A percentile compares a stretch with the other conserved stretches of the same genome.
phyloP scores from a whole-genome alignment of 2,797 vertebrate species.

The Hemibagrus guttatus region DNA sequence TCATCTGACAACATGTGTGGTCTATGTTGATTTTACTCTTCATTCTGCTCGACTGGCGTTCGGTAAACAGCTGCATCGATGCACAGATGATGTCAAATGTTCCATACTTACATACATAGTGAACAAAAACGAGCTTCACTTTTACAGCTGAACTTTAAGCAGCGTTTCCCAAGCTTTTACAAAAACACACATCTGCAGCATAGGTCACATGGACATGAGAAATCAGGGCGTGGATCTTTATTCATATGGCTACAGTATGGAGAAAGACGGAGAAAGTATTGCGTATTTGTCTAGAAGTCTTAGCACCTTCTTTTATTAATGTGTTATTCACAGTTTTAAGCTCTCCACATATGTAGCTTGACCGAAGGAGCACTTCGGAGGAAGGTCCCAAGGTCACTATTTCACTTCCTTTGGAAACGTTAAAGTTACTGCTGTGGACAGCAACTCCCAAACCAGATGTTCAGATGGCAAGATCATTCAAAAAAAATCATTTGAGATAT shows the following conservation, averaged over 20 bases:
- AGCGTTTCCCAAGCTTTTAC: constrained; percentile 24
- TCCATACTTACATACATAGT: constrained; percentile 38
- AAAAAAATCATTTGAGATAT: constrained; percentile 20
- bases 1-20: constrained; percentile 44
- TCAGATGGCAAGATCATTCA: constrained; percentile 59
- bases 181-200: constrained; percentile 27
- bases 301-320: constrained; percentile 16
- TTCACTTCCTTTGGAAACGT: constrained; percentile 58
- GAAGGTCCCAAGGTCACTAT: constrained; percentile 41
- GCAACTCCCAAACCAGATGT: constrained; percentile 69
- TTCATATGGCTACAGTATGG: constrained; percentile 29
- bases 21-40: constrained; percentile 38
- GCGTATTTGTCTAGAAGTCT: constrained; percentile 8
- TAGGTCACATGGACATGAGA: constrained; percentile 31
- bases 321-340: constrained; percentile 17
- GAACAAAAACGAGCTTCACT: constrained; percentile 14
- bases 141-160: constrained; percentile 23
- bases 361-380: constrained; percentile 26
- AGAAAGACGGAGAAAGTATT: not conserved
- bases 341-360: constrained; percentile 34
- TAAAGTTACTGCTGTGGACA: constrained; percentile 58
- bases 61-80: constrained; percentile 37
- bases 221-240: not conserved
- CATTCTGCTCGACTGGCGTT: constrained; percentile 36
- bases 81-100: constrained; percentile 45